Evolutionary conservation across 2,888 invertebrate species (phyloP).

Genomic region (Nomada goodeniana): DNA sequence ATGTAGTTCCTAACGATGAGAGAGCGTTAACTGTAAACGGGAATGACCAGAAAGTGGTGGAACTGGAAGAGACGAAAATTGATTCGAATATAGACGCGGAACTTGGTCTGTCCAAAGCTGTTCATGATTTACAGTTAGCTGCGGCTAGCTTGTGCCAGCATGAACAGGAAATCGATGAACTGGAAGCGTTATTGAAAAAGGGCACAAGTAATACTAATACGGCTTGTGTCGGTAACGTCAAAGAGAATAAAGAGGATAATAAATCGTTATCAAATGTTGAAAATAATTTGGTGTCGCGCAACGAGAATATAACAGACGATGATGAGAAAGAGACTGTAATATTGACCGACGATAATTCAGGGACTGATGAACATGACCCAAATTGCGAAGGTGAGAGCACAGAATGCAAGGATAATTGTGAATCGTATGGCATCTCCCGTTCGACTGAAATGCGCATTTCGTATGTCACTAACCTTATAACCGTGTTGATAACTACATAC

Average conservation of each 20-base stretch:
- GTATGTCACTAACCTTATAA: slow-evolving; percentile 78
- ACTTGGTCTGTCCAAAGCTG: slow-evolving; percentile 62
- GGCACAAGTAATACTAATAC: slow-evolving; percentile 4
- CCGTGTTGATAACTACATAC: slow-evolving; percentile 73
- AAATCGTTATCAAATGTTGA: background rate
- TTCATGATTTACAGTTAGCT: slow-evolving; percentile 65
- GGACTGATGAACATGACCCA: slow-evolving; percentile 25
- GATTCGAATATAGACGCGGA: slow-evolving; percentile 40
- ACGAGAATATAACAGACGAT: slow-evolving; percentile 26
- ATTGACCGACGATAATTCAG: slow-evolving; percentile 31
- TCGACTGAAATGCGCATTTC: slow-evolving; percentile 63
- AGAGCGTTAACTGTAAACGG: slow-evolving; percentile 23
- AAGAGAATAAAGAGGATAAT: background rate
- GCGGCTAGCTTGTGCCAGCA: slow-evolving; percentile 66
- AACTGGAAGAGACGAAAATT: background rate
- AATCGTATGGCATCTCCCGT: slow-evolving; percentile 54
- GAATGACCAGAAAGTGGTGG: slow-evolving; percentile 9
- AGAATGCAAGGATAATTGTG: slow-evolving; percentile 69
- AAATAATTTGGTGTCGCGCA: background rate
- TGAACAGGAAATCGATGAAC: slow-evolving; percentile 55
- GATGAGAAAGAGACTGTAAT: slow-evolving; percentile 49
- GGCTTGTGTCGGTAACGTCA: background rate
- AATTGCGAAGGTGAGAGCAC: slow-evolving; percentile 79
- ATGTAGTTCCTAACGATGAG: slow-evolving; percentile 46
- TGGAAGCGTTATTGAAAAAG: slow-evolving; percentile 38